phyloP scores from a whole-genome alignment of 53 echinoderm and acorn worm species.

The Paracentrotus lividus region DNA sequence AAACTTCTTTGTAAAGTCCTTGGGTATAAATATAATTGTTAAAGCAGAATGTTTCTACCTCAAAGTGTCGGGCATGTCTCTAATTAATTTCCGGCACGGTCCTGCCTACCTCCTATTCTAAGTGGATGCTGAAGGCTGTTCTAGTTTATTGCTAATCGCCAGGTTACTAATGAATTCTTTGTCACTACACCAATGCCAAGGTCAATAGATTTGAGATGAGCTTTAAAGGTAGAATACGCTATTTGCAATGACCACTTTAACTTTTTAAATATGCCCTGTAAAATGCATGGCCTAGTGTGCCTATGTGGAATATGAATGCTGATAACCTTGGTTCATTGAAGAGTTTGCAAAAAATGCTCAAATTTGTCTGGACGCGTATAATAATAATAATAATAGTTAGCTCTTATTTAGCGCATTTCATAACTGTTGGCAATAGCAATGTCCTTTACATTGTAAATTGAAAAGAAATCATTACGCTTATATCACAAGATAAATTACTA shows the following conservation, averaged over 20 bases:
- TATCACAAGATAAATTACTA: no score
- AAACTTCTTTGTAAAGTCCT: background rate
- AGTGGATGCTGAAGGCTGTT: background rate
- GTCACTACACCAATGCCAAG: conserved; percentile 21
- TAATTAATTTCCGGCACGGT: conserved; percentile 29
- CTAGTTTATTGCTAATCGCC: conserved; percentile 20
- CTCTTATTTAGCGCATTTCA: no score
- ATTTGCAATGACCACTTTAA: background rate
- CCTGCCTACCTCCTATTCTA: background rate
- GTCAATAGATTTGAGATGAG: background rate
- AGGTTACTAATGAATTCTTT: conserved; percentile 30
- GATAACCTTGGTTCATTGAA: no score
- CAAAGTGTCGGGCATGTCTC: conserved; percentile 1
- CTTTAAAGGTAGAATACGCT: background rate
- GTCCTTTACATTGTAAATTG: no score
- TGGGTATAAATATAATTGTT: background rate
- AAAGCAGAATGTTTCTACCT: background rate
- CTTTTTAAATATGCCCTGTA: no score
- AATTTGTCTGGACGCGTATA: no score
- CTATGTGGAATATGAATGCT: no score
- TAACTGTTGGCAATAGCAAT: no score
- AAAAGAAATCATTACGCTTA: no score
- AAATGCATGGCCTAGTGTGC: no score
- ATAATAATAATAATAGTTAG: no score
- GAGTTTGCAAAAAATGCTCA: no score